These are phyloP conservation scores for Megamerina dolium DNA, from an alignment of 2,888 invertebrate species.

Conservation along the genomic window DNA sequence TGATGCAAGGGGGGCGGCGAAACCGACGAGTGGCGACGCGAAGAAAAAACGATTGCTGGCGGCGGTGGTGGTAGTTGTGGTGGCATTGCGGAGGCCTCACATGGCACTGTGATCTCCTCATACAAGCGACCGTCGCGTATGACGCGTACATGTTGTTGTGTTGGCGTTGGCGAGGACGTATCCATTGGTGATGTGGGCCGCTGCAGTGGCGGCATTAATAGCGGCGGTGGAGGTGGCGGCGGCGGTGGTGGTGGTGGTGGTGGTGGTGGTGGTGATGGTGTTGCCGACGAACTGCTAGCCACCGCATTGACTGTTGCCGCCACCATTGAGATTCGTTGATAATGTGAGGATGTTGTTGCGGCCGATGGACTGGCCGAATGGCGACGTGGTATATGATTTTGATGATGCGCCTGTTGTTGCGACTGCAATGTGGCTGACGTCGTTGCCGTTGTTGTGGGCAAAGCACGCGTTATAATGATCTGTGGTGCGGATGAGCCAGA, in stretches of 20 bases:
- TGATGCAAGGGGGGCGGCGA: slow-evolving; percentile 39
- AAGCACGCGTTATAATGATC: slow-evolving; percentile 42
- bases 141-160: slow-evolving; percentile 47
- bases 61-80: slow-evolving; percentile 10
- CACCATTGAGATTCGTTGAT: slow-evolving; percentile 28
- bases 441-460: slow-evolving; percentile 16
- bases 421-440: slow-evolving; percentile 10
- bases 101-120: slow-evolving; percentile 42
- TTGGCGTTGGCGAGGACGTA: slow-evolving; percentile 23
- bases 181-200: slow-evolving; percentile 15
- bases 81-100: slow-evolving; percentile 16
- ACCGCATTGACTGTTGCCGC: slow-evolving; percentile 12
- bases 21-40: slow-evolving; percentile 33
- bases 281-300: slow-evolving; percentile 15
- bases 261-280: slow-evolving; percentile 27
- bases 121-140: slow-evolving; percentile 48
- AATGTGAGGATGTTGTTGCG: too few relatives aligned
- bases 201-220: slow-evolving; percentile 17
- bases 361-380: slow-evolving; percentile 40
- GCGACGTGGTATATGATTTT: slow-evolving; percentile 30
- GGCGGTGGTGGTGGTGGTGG: slow-evolving; percentile 22
- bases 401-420: slow-evolving; percentile 19
- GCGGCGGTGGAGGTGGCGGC: slow-evolving; percentile 9
- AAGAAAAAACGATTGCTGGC: slow-evolving; percentile 16
- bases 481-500: too few relatives aligned